These are phyloP conservation scores for Venusia cambrica DNA, from an alignment of 2,888 invertebrate species.

Conservation along the genomic window DNA sequence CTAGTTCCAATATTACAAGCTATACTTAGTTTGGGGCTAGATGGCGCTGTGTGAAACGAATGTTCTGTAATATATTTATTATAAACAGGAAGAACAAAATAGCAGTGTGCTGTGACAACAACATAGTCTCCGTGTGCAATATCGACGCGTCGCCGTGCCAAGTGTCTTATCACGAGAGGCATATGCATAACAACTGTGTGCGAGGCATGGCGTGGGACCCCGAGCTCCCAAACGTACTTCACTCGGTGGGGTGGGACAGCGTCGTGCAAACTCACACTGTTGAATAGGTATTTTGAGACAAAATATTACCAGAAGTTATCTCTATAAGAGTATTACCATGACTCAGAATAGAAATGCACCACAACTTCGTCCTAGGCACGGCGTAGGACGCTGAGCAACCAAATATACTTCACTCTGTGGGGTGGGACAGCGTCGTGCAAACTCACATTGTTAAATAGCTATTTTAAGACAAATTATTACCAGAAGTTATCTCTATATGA, in stretches of 20 bases:
- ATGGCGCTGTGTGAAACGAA: no score
- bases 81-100: slow-evolving; percentile 51
- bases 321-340: no score
- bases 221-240: slow-evolving; percentile 52
- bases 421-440: slow-evolving; percentile 79
- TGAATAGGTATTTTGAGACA: slow-evolving; percentile 22
- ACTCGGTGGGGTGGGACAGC: slow-evolving; percentile 82
- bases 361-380: slow-evolving; percentile 75
- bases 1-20: no score
- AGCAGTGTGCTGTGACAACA: slow-evolving; percentile 71
- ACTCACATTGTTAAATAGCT: slow-evolving; percentile 49
- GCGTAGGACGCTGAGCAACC: slow-evolving; percentile 69
- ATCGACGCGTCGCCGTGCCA: slow-evolving; percentile 40
- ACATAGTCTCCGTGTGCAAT: slow-evolving; percentile 61
- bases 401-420: slow-evolving; percentile 70
- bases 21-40: no score
- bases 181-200: slow-evolving; percentile 69
- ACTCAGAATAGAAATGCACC: no score
- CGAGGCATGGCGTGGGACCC: slow-evolving; percentile 78
- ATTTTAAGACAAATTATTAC: no score
- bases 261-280: slow-evolving; percentile 61
- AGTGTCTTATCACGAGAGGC: slow-evolving; percentile 54
- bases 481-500: no score
- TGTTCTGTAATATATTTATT: not conserved
- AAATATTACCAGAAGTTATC: no score